These are phyloP conservation scores for Coptodon bakossiorum DNA, from an alignment of 2,113 vertebrate genomes.

Conservation along the genomic window DNA sequence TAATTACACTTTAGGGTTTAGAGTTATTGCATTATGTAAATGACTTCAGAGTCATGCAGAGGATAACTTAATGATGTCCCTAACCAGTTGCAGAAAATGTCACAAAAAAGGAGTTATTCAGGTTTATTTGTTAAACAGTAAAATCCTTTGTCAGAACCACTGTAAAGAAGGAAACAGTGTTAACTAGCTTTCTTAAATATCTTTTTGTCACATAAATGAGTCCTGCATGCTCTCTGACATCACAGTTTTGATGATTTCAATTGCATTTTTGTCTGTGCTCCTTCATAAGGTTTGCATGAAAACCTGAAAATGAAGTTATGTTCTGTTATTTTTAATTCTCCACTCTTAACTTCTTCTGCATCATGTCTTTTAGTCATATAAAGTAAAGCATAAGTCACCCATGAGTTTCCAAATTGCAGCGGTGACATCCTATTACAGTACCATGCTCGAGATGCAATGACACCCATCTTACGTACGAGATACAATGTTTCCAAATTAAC, in stretches of 20 bases:
- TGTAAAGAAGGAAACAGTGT: background rate
- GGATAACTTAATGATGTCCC: conserved; percentile 56
- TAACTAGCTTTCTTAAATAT: background rate
- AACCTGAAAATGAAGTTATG: no score
- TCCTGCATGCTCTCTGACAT: background rate
- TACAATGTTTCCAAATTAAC: background rate
- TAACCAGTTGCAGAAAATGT: conserved; percentile 41
- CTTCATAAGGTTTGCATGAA: background rate
- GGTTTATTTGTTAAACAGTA: background rate
- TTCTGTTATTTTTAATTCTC: background rate
- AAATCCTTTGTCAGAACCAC: background rate
- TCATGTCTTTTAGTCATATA: background rate
- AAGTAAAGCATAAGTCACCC: accelerated
- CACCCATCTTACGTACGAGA: accelerated
- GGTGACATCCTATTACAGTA: background rate
- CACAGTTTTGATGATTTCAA: background rate
- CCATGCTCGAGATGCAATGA: background rate
- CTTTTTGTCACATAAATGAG: background rate
- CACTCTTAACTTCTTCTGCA: background rate
- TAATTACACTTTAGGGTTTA: conserved; percentile 66
- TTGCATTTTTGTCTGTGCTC: background rate
- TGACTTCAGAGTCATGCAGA: conserved; percentile 47
- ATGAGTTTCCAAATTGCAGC: background rate
- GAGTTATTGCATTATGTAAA: conserved; percentile 70
- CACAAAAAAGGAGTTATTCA: conserved; percentile 17